A percentile compares a stretch with the other conserved stretches of the same genome.
Conservation (phyloP, 35 echinoderm and acorn worm species). For the Lytechinus variegatus region DNA sequence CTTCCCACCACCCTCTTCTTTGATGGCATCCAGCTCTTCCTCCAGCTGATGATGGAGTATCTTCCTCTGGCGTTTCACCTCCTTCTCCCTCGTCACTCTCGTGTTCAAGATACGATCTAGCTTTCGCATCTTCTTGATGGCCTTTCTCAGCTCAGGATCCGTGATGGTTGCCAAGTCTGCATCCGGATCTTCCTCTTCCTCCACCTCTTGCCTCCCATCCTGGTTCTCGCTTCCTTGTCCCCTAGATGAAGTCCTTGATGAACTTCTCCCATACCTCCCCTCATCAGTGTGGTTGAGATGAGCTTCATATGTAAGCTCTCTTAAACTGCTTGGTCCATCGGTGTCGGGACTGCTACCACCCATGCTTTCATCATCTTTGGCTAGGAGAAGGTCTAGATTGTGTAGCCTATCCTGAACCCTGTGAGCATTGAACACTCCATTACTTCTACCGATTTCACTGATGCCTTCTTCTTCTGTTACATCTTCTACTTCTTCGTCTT, state of each 20-base stretch:
- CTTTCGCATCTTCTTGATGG: constrained; percentile 93
- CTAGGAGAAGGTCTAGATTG: not conserved
- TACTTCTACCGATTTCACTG: not conserved
- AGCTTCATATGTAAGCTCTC: not conserved
- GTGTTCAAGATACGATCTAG: constrained; percentile 88
- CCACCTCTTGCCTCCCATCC: constrained; percentile 13
- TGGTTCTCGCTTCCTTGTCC: not conserved
- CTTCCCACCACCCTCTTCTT: constrained; percentile 80
- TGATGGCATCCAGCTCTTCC: constrained; percentile 79
- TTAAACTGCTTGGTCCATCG: not conserved
- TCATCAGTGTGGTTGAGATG: not conserved
- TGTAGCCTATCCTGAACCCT: not conserved
- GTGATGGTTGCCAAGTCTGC: constrained; percentile 53
- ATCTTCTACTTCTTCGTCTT: constrained; percentile 43
- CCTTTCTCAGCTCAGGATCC: constrained; percentile 80
- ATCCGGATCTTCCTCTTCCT: constrained; percentile 47
- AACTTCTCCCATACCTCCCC: not conserved
- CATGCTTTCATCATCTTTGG: constrained; percentile 16
- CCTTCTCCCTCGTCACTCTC: constrained; percentile 72
- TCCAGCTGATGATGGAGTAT: constrained; percentile 72
- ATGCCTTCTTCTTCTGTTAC: not conserved
- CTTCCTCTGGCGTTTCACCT: constrained; percentile 89
- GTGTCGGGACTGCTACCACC: not conserved
- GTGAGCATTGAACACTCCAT: not conserved
- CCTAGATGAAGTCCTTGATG: not conserved